These are phyloP conservation scores for Drosophila sordidula DNA, from an alignment of 2,888 invertebrate genomes.

Conservation along the genomic window DNA sequence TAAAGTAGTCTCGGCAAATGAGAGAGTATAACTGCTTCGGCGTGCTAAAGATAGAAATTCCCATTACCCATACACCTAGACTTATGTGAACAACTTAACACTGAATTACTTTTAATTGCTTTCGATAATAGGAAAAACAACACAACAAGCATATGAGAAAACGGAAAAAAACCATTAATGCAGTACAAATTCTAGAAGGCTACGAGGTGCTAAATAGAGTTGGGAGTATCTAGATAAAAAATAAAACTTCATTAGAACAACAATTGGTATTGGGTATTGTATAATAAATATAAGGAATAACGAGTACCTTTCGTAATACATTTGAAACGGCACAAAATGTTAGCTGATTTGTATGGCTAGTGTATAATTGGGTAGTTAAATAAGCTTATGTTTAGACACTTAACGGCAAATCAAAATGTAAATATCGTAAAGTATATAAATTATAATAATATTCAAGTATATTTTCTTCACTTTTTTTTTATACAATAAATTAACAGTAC, in stretches of 20 bases:
- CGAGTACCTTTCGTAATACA: constrained; percentile 53
- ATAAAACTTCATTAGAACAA: constrained; percentile 8
- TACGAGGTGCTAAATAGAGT: constrained; percentile 9
- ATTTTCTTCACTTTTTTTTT: background rate
- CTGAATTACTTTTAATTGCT: constrained; percentile 7
- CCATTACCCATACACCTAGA: too few species aligned
- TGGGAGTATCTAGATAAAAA: background rate
- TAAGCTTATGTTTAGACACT: constrained; percentile 56
- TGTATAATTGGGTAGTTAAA: constrained; percentile 36
- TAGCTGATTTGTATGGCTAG: constrained; percentile 43
- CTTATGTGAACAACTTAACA: background rate
- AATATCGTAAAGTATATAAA: constrained; percentile 14
- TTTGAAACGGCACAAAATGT: constrained; percentile 52
- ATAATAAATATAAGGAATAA: constrained; percentile 34
- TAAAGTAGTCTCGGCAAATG: too few species aligned
- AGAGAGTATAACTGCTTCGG: too few species aligned
- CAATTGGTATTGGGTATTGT: constrained; percentile 7
- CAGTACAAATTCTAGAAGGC: constrained; percentile 12
- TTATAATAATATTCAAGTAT: background rate
- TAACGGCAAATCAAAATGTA: constrained; percentile 49
- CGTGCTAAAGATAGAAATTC: too few species aligned
- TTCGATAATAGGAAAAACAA: background rate
- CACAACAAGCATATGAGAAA: constrained; percentile 3
- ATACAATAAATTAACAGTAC: constrained; percentile 7
- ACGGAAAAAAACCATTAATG: constrained; percentile 1